Base-by-base conservation (phyloP, 2,113 vertebrate genomes). In the Otolemur garnettii region DNA sequence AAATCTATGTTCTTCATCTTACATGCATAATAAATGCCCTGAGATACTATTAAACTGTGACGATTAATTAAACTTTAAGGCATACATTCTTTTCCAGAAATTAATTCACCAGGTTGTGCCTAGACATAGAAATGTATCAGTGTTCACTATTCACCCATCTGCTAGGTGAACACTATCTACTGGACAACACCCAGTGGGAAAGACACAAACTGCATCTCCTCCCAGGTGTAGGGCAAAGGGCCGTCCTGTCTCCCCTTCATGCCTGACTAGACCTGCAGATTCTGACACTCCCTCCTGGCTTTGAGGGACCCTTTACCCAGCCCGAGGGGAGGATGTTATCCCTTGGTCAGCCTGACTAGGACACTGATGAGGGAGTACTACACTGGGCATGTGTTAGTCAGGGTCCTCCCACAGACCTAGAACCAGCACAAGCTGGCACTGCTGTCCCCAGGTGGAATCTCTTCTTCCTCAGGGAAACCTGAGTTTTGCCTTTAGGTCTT, bases 1-100 rank as follows among this genome's bases (percentile, higher is more conserved):
- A 91, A 87, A 97, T 97, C 95, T 97, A 30, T 93, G 91, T 84
- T 95, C 50, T 78, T 86, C 66, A 97, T 97, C 97, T 96, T 91
- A 91, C 93, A 97, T 94, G 95, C 79, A 90, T 93, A 97, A 88
- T 92, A 96, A 97, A 87, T 94, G 97, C 97, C 93, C 83, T 38
- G 62, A 97, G 97, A 94, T 87, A 93, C 80, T 68, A 91, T 96
- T 96, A 96, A 96, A 95, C 93, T 94, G 80, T 97, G 84, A 93
- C 95, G 94, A 93, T 79, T 96, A 78, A 96, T 97, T 97, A 96
- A 89, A 87, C 59, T 38, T 45, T 33, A 84, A 96, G 86, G 86
- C 83, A 87, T 60, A 35, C 64, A 22, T 84, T 93, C 28, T 78
- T 83, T 87, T 92, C 30, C 30, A 91, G 66, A 87, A 94, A 92